A percentile compares a stretch with the other conserved stretches of the same genome.
phyloP scores from a whole-genome alignment of 2,888 invertebrate genomes.

The Synanthedon tipuliformis region DNA sequence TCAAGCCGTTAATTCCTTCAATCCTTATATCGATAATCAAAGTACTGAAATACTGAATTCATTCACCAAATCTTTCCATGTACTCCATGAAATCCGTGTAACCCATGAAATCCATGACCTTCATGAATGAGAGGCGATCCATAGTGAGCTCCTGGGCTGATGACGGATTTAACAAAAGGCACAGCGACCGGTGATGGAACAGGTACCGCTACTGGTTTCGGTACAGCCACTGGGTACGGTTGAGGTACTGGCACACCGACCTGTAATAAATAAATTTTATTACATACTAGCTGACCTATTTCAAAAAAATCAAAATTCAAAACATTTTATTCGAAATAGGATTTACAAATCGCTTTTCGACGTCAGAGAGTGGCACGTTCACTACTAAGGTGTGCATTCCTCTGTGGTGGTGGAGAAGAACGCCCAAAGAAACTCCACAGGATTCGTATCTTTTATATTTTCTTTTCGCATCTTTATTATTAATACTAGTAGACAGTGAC shows the following conservation, averaged over 20 bases:
- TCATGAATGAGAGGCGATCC: slow-evolving; percentile 7
- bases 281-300: no score
- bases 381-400: no score
- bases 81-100: slow-evolving; percentile 7
- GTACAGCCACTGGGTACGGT: slow-evolving; percentile 57
- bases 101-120: not conserved
- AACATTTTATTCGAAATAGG: no score
- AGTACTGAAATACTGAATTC: slow-evolving; percentile 10
- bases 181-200: slow-evolving; percentile 45
- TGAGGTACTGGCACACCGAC: slow-evolving; percentile 58
- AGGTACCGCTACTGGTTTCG: slow-evolving; percentile 53
- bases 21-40: slow-evolving; percentile 11
- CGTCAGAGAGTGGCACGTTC: no score
- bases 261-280: slow-evolving; percentile 20
- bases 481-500: no score
- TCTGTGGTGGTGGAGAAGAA: no score
- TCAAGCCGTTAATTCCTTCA: slow-evolving; percentile 4
- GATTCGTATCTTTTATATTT: no score
- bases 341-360: no score
- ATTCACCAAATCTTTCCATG: slow-evolving; percentile 41
- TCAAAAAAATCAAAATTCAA: no score
- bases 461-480: no score
- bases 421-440: no score
- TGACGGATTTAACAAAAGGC: slow-evolving; percentile 29
- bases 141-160: slow-evolving; percentile 14